A percentile compares a stretch with the other conserved stretches of the same genome.
Conservation (phyloP, 2,113 vertebrate genomes). For the Sylvilagus bachmani region DNA sequence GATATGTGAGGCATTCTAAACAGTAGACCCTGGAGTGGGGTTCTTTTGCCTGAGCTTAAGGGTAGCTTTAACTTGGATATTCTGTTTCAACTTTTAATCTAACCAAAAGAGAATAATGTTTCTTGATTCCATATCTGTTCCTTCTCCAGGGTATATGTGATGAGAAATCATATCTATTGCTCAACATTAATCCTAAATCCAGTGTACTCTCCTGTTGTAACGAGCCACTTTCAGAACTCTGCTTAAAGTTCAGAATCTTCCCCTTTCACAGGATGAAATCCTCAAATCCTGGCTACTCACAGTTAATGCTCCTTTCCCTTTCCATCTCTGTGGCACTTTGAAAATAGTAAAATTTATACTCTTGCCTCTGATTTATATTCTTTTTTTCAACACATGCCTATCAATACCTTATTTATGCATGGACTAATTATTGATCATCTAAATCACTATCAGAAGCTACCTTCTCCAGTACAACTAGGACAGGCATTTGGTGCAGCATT, state of each 20-base stretch:
- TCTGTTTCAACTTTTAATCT: not conserved
- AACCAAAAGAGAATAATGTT: not conserved
- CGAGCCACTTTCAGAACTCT: not conserved
- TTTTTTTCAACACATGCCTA: not conserved
- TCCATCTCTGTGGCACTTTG: not conserved
- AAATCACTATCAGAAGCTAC: not conserved
- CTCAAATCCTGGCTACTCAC: not conserved
- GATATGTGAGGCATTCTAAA: no score
- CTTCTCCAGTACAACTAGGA: not conserved
- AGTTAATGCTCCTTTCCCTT: not conserved
- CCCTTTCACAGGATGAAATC: not conserved
- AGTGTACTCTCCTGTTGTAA: not conserved
- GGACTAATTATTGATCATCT: not conserved
- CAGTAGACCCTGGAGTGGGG: not conserved
- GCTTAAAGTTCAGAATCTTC: not conserved
- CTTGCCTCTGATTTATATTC: not conserved
- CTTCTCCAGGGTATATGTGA: not conserved
- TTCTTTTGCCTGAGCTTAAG: not conserved
- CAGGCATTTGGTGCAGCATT: no score
- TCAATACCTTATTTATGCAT: not conserved
- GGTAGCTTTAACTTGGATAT: not conserved
- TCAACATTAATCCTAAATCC: not conserved
- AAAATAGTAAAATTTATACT: not conserved
- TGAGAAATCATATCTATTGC: not conserved
- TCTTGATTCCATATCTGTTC: not conserved